A percentile compares a stretch with the other conserved stretches of the same genome.
phyloP scores from a whole-genome alignment of 2,113 vertebrate species.

The Ahaetulla prasina region DNA sequence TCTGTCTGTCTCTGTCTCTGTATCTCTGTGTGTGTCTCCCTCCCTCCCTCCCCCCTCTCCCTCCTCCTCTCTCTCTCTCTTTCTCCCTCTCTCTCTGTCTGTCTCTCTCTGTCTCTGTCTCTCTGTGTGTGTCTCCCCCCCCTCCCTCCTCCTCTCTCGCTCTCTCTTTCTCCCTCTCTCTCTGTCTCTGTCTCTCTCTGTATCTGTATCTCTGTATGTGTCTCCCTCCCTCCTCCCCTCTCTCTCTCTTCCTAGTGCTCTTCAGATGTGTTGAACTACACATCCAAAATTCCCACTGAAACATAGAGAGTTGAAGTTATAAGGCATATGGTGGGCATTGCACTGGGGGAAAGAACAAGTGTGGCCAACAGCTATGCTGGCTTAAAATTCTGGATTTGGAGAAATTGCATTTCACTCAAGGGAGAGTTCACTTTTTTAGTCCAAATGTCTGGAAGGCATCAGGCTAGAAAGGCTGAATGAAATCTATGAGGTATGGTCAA shows the following conservation, averaged over 20 bases:
- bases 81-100: no score
- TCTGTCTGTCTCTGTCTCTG: no score
- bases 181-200: no score
- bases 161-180: no score
- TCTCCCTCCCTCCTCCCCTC: background rate
- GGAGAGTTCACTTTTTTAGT: background rate
- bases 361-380: background rate
- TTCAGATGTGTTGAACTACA: background rate
- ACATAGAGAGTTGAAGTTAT: background rate
- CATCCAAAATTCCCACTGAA: background rate
- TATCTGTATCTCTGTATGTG: no score
- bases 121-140: no score
- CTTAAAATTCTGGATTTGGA: background rate
- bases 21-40: no score
- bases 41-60: no score
- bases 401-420: background rate
- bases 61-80: no score
- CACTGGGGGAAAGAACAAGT: background rate
- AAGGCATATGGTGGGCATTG: background rate
- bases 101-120: no score
- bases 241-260: background rate
- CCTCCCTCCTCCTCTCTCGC: no score
- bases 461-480: background rate
- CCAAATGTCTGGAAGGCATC: background rate
- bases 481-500: background rate